Evolutionary conservation across 2,113 vertebrate species (phyloP).

Genomic region (Chloebia gouldiae): DNA sequence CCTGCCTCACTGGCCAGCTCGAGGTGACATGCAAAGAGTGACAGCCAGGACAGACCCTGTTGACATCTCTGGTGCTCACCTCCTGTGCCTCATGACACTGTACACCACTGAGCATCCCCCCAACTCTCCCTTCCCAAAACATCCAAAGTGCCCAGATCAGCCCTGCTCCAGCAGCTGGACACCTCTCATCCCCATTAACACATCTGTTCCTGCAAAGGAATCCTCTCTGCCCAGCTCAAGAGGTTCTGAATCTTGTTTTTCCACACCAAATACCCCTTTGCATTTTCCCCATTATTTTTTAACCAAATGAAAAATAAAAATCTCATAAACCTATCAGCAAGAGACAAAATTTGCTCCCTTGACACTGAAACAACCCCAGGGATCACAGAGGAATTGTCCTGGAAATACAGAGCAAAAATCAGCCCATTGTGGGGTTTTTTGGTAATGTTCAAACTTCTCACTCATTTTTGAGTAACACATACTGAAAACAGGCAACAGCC

Average conservation of each 20-base stretch:
- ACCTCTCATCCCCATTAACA: background rate
- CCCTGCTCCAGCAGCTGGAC: background rate
- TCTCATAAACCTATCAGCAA: background rate
- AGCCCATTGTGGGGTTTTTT: background rate
- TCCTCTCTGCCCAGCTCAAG: background rate
- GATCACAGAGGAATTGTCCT: background rate
- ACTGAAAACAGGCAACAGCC: background rate
- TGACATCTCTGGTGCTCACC: background rate
- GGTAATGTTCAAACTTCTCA: background rate
- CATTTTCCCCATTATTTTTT: background rate
- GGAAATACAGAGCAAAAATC: background rate
- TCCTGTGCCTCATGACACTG: rapidly evolving
- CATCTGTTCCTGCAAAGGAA: background rate
- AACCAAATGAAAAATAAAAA: background rate
- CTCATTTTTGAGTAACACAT: background rate
- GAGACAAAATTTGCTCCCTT: background rate
- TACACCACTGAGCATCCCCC: background rate
- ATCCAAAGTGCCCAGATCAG: background rate
- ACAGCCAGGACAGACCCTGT: rapidly evolving
- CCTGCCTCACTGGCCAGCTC: rapidly evolving
- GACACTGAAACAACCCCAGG: background rate
- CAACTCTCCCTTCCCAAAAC: background rate
- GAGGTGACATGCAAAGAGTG: rapidly evolving
- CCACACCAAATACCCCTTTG: background rate
- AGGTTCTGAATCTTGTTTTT: background rate